Percentiles rank a stretch among this genome's conserved stretches.
Conservation (phyloP, 2,888 invertebrate species). For the Ornithoptera alexandrae region DNA sequence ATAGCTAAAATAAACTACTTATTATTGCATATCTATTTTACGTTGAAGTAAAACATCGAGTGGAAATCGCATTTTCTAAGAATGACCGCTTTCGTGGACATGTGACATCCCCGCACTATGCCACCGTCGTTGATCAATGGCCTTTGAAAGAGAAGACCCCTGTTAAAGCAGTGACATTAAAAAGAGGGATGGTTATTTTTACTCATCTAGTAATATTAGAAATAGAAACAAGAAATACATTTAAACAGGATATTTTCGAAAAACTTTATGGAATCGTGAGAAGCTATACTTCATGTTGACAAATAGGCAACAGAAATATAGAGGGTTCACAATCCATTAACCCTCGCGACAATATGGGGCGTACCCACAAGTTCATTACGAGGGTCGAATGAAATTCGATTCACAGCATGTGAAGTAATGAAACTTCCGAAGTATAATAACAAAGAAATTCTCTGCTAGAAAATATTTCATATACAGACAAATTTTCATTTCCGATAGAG, state of each 20-base stretch:
- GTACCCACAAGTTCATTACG: slow-evolving; percentile 9
- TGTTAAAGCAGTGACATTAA: too few species aligned
- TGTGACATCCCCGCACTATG: too few species aligned
- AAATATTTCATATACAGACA: slow-evolving; percentile 38
- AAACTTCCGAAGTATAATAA: slow-evolving; percentile 37
- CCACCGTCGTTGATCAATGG: too few species aligned
- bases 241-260: neutral
- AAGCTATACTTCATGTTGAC: neutral
- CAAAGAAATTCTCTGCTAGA: slow-evolving; percentile 43
- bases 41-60: neutral
- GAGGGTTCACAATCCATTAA: slow-evolving; percentile 18
- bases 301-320: slow-evolving; percentile 3
- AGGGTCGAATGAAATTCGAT: slow-evolving; percentile 29
- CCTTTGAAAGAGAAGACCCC: too few species aligned
- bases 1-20: neutral
- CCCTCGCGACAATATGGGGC: slow-evolving; percentile 17
- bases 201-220: neutral
- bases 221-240: neutral
- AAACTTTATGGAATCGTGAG: too few species aligned
- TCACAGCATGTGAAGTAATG: slow-evolving; percentile 42
- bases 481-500: slow-evolving; percentile 47
- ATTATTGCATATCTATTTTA: neutral
- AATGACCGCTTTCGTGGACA: too few species aligned
- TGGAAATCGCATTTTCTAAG: too few species aligned
- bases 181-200: too few species aligned